Base-by-base conservation (phyloP, 2,888 invertebrate genomes). In the Dryomyza anilis region DNA sequence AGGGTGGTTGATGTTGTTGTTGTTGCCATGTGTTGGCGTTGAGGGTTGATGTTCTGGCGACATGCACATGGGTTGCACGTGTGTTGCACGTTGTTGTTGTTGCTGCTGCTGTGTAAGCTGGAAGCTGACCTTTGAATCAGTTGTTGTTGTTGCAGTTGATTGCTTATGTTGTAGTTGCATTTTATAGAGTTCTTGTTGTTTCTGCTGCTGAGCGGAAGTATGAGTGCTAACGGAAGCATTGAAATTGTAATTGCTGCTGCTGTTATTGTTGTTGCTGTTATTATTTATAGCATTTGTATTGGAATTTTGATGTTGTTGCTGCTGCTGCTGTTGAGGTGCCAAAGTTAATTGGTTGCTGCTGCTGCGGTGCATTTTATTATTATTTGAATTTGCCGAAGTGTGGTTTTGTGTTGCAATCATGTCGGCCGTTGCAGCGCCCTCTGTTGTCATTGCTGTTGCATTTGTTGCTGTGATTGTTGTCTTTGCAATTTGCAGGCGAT, bases 11-110 rank as follows among this genome's bases (percentile, higher is more conserved):
- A 64, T 58, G 64, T 29, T 48, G 59, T 6, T 62, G 66, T 25
- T 52, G 45, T 10, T 36, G 62, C 25, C 58, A 53, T 58, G 53
- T 36, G 52, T 46, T 29, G 66, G 57, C 25, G 69, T 50, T 30
- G 67, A 71, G 59, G 72, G 71, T 64, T 77, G 79, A 73, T 79
- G 79, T 71, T 79, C 79, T 12, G 79, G 79, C 64, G 79, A 79
- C 79, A 80, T 80, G 60, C 79, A 79, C 79, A 79, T 79, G 48
- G 79, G 80, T 67, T 80, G 79, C 67, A 78, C 76, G 29, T 74
- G 67, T 29, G 70, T 70, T 65, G 78, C 77, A 16, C 72, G 69
- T 66, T 78, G 77, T 63, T 76, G 77, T 29, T 74, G 69, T 36
- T 71, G 71, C 57, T 71, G 71, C 61, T 63, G 70, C 63, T 72